These are phyloP conservation scores for Sparidentex hasta DNA, from an alignment of 2,797 vertebrate species.

Conservation along the genomic window DNA sequence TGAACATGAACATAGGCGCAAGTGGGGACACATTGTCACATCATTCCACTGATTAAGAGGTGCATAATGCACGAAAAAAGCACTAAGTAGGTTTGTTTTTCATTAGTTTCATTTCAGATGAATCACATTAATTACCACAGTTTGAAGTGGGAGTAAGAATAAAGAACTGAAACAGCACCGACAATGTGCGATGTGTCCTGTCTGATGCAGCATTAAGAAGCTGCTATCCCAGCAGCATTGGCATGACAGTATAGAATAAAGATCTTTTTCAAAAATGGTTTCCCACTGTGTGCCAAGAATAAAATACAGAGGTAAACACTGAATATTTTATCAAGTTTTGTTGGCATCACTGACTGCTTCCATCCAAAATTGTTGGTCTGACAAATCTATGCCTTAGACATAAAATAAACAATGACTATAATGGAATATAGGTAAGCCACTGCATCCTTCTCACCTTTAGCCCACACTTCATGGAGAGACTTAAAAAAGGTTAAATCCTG, in stretches of 20 bases:
- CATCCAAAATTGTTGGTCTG: neutral
- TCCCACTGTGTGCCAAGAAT: conserved; percentile 5
- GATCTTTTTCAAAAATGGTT: conserved; percentile 5
- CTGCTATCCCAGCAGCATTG: neutral
- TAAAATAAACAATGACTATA: neutral
- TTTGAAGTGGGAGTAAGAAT: neutral
- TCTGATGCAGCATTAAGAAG: neutral
- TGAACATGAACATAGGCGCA: neutral
- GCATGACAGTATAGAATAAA: conserved; percentile 1
- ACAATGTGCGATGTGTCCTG: neutral
- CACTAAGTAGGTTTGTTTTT: neutral
- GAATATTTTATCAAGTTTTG: conserved; percentile 1
- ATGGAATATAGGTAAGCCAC: neutral
- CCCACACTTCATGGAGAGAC: neutral
- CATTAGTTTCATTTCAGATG: neutral
- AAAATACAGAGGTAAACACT: conserved; percentile 5
- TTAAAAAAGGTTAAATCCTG: conserved; percentile 36
- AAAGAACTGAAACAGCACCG: neutral
- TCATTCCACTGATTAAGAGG: neutral
- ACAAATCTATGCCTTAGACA: neutral
- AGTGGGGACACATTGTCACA: neutral
- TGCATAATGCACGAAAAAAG: neutral
- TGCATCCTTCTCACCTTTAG: neutral
- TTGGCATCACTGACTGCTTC: neutral
- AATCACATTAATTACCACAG: neutral